Conservation (phyloP, 2,113 vertebrate genomes). For the Tetrao urogallus region DNA sequence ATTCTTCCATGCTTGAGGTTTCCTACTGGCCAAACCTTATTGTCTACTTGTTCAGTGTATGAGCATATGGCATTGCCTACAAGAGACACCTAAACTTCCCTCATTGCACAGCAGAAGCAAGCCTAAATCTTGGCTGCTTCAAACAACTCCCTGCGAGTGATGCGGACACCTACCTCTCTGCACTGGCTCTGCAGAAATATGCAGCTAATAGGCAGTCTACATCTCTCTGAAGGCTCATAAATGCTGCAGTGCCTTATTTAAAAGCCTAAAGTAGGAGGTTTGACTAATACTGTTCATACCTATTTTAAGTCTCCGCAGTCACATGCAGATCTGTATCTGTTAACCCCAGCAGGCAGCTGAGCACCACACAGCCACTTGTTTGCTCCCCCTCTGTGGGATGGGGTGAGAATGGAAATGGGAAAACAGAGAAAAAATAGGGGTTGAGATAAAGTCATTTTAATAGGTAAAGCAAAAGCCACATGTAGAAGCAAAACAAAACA, state of each 20-base stretch:
- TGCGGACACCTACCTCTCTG: background rate
- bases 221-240: background rate
- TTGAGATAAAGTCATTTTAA: background rate
- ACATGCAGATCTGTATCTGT: background rate
- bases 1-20: background rate
- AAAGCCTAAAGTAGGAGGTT: background rate
- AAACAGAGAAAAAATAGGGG: background rate
- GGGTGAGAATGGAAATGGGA: background rate
- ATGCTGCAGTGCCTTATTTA: background rate
- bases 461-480: background rate
- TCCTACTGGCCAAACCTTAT: background rate
- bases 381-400: fast-evolving
- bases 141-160: background rate
- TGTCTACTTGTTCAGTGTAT: background rate
- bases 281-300: background rate
- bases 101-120: background rate
- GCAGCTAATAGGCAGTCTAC: background rate
- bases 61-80: background rate
- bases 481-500: background rate
- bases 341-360: background rate
- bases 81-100: background rate
- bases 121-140: background rate
- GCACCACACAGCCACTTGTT: background rate
- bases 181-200: background rate
- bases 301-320: background rate